These are phyloP conservation scores for Phaenicophaeus curvirostris DNA, from an alignment of 2,797 vertebrate species.

Conservation along the genomic window DNA sequence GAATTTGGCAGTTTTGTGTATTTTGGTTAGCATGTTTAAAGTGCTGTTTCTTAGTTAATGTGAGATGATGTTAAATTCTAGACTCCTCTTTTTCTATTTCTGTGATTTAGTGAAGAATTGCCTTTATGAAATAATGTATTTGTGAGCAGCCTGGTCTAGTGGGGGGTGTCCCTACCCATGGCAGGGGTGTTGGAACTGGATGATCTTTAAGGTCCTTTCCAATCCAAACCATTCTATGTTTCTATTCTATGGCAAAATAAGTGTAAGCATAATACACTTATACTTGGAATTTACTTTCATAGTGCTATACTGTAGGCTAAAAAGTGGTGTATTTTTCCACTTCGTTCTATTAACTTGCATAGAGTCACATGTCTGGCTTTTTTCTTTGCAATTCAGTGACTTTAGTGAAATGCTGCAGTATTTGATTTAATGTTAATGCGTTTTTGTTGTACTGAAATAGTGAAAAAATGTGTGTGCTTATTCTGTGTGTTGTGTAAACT, in stretches of 20 bases:
- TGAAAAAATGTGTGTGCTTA: not conserved
- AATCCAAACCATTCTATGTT: too few species aligned
- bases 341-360: not conserved
- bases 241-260: not conserved
- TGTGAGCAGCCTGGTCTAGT: not conserved
- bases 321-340: not conserved
- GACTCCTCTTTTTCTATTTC: not conserved
- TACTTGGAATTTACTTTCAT: not conserved
- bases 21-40: not conserved
- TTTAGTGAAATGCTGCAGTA: not conserved
- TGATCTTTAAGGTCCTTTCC: too few species aligned
- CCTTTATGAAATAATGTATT: not conserved
- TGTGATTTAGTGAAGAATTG: not conserved
- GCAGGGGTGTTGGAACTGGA: too few species aligned
- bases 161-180: too few species aligned
- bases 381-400: not conserved
- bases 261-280: not conserved
- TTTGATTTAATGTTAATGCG: not conserved
- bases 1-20: not conserved
- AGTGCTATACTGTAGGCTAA: not conserved
- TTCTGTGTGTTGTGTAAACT: not conserved
- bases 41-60: not conserved
- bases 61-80: not conserved
- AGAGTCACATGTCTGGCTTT: not conserved
- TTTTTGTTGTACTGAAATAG: not conserved